Percentiles rank a stretch among this genome's conserved stretches.
Evolutionary conservation across 2,888 invertebrate genomes (phyloP).

Genomic region (Dilophus febrilis): DNA sequence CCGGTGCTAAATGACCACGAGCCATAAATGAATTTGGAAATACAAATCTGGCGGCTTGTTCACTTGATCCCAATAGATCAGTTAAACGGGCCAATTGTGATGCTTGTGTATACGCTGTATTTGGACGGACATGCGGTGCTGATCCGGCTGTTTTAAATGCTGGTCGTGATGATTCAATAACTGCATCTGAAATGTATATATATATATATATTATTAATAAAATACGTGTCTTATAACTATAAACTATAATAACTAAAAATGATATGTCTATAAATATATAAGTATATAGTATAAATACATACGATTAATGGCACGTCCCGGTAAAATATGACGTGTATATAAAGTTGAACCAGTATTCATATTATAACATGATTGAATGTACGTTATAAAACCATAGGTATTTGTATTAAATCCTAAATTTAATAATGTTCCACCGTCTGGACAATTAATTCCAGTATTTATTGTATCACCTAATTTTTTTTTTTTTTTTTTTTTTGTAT

Average conservation of each 20-base stretch:
- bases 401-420: slow-evolving; percentile 8
- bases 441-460: slow-evolving; percentile 3
- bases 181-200: slow-evolving; percentile 2
- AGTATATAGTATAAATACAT: too few relatives aligned
- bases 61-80: slow-evolving; percentile 18
- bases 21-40: slow-evolving; percentile 22
- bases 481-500: too few relatives aligned
- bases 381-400: slow-evolving; percentile 6
- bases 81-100: slow-evolving; percentile 21
- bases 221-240: too few relatives aligned
- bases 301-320: slow-evolving; percentile 8
- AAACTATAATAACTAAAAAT: too few relatives aligned
- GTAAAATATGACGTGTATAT: slow-evolving; percentile 7
- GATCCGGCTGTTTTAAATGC: slow-evolving; percentile 20
- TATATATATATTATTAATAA: too few relatives aligned
- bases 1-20: slow-evolving; percentile 32
- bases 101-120: slow-evolving; percentile 18
- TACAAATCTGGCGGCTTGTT: slow-evolving; percentile 19
- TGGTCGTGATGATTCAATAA: slow-evolving; percentile 14
- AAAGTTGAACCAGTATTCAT: too few relatives aligned
- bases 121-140: slow-evolving; percentile 12
- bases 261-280: too few relatives aligned
- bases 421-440: slow-evolving; percentile 4
- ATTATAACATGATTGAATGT: too few relatives aligned
- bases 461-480: too few relatives aligned